Percentiles rank a stretch among this genome's conserved stretches.
These are phyloP conservation scores for Tryphoninae sp. DNA, from an alignment of 2,888 invertebrate species.

Conservation along the genomic window DNA sequence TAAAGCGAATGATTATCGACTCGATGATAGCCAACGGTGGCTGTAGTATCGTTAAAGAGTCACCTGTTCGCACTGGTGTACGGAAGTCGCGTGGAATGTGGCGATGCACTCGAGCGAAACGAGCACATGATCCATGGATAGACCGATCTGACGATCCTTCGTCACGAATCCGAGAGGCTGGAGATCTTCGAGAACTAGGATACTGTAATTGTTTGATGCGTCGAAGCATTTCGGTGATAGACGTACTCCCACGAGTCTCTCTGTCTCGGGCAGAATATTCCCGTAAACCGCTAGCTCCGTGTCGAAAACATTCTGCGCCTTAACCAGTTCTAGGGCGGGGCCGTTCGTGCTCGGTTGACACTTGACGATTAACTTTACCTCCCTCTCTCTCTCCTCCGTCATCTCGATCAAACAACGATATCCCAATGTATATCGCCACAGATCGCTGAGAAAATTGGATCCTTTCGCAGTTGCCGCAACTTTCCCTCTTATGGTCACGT, in stretches of 20 bases:
- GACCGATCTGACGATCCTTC: slow-evolving; percentile 67
- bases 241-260: slow-evolving; percentile 50
- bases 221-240: slow-evolving; percentile 64
- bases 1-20: background rate
- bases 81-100: slow-evolving; percentile 70
- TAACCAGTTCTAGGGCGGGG: slow-evolving; percentile 42
- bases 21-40: too few species aligned
- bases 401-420: slow-evolving; percentile 36
- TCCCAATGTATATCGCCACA: slow-evolving; percentile 52
- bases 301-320: slow-evolving; percentile 63
- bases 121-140: slow-evolving; percentile 63
- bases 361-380: slow-evolving; percentile 64
- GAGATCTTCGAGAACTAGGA: slow-evolving; percentile 70
- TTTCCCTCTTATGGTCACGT: slow-evolving; percentile 58
- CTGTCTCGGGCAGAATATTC: slow-evolving; percentile 63
- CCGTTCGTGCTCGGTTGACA: background rate
- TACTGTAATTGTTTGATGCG: slow-evolving; percentile 6
- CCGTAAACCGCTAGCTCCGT: slow-evolving; percentile 62
- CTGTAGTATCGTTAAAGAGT: background rate
- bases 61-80: slow-evolving; percentile 68
- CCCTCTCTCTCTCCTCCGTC: slow-evolving; percentile 36
- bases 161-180: slow-evolving; percentile 56
- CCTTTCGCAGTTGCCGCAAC: slow-evolving; percentile 68
- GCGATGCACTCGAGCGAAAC: slow-evolving; percentile 67
- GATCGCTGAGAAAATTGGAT: slow-evolving; percentile 58